Evolutionary conservation across 2,797 vertebrate genomes (phyloP), one percentile per base, ranked within the genome.

Genomic region (Lacerta agilis): DNA sequence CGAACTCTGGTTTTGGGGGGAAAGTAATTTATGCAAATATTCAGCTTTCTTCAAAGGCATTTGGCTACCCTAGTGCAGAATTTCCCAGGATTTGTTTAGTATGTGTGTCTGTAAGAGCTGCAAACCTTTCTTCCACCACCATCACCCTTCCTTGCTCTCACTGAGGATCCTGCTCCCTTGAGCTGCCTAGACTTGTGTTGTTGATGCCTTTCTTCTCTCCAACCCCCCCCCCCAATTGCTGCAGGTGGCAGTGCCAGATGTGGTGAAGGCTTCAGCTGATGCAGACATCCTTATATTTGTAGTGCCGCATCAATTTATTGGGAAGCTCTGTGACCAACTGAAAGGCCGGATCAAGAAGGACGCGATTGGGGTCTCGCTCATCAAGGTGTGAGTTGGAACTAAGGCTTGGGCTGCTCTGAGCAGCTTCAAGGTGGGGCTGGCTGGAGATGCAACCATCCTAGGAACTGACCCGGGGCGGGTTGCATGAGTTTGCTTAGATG

Each of bases 221-320:
- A 15, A 15, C 49, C 88, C 33, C 66, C 33, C 72, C 72, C 33
- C 33, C 71, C 78, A 17, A n/a, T 1, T 84, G 64, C 93, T 49
- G 36, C 95, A 99, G 99, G 91, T 99, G 91, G 99, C 98, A 18
- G 97, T 99, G 92, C 97, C 99, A 41, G 98, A 99, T 92, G 93
- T 99, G 95, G 94, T 96, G 2, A 98, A 98, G 77, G 97, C 99
- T 3, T 98, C 98, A 1, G 97, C 96, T 0, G 98, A 97, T 79
- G 98, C 98, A 0, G 98, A 99, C 91, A 95, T 99, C 93, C 97
- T 99, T 81, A 97, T 99, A 88, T 99, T 99, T 0, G 98, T 99
- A 94, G 98, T 99, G 80, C 99, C 99, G 3, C 99, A 99, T 93
- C 99, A 99, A 96, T 99, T 99, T 90, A 97, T 99, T 0, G 20